phyloP scores from a whole-genome alignment of 1,140 invertebrate genomes.

The Phenacoccus solenopsis region DNA sequence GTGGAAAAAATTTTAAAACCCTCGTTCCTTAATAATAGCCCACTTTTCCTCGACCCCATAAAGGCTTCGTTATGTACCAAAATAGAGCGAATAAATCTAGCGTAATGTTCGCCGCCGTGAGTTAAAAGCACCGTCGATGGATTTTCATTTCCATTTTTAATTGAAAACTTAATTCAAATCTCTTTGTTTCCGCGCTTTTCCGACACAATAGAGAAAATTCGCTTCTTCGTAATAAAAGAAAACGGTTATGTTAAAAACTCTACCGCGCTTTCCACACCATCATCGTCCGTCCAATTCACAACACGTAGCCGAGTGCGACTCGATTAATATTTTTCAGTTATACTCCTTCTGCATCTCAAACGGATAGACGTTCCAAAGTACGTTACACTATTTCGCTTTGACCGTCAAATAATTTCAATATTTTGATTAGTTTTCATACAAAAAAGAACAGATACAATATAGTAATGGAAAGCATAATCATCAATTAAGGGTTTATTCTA shows the following conservation, averaged over 20 bases:
- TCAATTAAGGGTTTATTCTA: too few species aligned
- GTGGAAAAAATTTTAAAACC: background rate
- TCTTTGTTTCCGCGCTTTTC: background rate
- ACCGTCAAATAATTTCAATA: too few species aligned
- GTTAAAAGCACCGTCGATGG: background rate
- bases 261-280: too few species aligned
- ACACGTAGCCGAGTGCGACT: too few species aligned
- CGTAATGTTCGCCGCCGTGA: background rate
- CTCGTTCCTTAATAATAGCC: background rate
- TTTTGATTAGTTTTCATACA: too few species aligned
- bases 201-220: background rate
- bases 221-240: background rate
- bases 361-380: too few species aligned
- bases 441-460: too few species aligned
- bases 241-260: constrained; percentile 5
- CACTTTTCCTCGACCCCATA: constrained; percentile 8
- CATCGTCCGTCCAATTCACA: too few species aligned
- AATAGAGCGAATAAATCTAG: constrained; percentile 8
- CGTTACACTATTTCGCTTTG: too few species aligned
- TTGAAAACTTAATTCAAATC: constrained; percentile 14
- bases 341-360: too few species aligned
- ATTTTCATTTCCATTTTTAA: constrained; percentile 17
- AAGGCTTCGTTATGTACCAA: background rate
- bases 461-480: too few species aligned
- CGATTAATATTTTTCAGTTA: too few species aligned